Evolutionary conservation across 2,797 vertebrate species (phyloP), one percentile per base, ranked within the genome.

Genomic region (Pipistrellus pipistrellus): DNA sequence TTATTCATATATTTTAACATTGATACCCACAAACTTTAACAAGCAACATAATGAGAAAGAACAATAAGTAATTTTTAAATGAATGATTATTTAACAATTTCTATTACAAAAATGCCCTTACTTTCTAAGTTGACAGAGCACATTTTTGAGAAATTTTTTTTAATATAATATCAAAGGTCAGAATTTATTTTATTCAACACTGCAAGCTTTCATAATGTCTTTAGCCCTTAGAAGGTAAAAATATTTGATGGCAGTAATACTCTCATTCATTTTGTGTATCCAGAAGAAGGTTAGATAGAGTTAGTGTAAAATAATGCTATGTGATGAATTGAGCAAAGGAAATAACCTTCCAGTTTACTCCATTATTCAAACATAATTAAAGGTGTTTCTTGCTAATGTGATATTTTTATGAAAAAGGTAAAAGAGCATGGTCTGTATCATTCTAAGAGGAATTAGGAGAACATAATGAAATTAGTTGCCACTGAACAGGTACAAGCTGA

Each of bases 391-490:
- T 3, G 0, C 23, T 64, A 78, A 77, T 76, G 55, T 35, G 85
- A 46, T 53, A 77, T 41, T 53, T 68, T 68, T 72, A 88, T 25
- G 35, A 64, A 78, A 90, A 81, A 89, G 9, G 12, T 76, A 85
- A 83, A 87, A 85, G 4, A 71, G 30, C 84, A 78, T 12, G 5
- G 3, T 35, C 23, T 83, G 20, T 66, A 35, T 81, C 14, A 93
- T 85, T 81, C 91, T 85, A 93, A 85, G n/a, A 85, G 7, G 25
- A 93, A 94, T 75, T 93, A 92, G 78, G 41, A 32, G 66, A 80
- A 68, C 10, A 90, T 82, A 82, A 85, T 88, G 85, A 91, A 88
- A 41, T 62, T 93, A 94, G 90, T 80, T 85, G 38, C 30, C 32
- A 75, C 44, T 69, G 41, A 95, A 83, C 14, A 82, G 30, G 57